Evolutionary conservation across 1,140 invertebrate genomes (phyloP).

Genomic region (Cheumatopsyche charites): DNA sequence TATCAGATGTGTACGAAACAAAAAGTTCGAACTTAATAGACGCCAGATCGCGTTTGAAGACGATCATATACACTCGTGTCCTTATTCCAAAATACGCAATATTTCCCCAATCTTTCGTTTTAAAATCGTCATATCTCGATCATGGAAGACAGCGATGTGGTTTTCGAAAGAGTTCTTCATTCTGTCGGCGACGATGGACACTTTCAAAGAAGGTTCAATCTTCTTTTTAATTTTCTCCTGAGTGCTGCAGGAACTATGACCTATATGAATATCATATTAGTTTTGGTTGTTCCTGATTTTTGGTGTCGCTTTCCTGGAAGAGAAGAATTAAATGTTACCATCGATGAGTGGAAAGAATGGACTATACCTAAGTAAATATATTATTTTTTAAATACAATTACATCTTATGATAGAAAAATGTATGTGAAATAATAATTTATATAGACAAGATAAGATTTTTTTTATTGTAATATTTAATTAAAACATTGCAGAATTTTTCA

Average conservation of each 20-base stretch:
- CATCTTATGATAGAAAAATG: background rate
- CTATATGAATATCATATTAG: conserved; percentile 61
- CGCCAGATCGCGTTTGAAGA: no score
- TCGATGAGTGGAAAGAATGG: conserved; percentile 58
- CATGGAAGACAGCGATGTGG: conserved; percentile 53
- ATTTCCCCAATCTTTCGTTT: no score
- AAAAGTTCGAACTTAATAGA: no score
- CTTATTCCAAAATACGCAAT: no score
- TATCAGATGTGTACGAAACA: no score
- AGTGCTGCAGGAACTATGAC: conserved; percentile 54
- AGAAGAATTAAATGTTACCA: conserved; percentile 56
- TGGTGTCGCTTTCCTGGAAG: conserved; percentile 63
- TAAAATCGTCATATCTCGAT: conserved; percentile 23
- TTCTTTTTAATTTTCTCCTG: conserved; percentile 56
- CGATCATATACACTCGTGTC: no score
- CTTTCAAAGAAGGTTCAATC: conserved; percentile 61
- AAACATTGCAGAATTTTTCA: no score
- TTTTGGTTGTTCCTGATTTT: conserved; percentile 61
- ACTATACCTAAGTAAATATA: conserved; percentile 57
- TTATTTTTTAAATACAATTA: background rate
- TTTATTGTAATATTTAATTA: background rate
- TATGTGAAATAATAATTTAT: background rate
- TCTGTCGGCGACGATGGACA: conserved; percentile 60
- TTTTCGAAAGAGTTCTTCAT: conserved; percentile 60
- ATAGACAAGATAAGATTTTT: background rate